Base-by-base conservation (phyloP, 2,797 vertebrate species). In the Kryptopterus vitreolus region DNA sequence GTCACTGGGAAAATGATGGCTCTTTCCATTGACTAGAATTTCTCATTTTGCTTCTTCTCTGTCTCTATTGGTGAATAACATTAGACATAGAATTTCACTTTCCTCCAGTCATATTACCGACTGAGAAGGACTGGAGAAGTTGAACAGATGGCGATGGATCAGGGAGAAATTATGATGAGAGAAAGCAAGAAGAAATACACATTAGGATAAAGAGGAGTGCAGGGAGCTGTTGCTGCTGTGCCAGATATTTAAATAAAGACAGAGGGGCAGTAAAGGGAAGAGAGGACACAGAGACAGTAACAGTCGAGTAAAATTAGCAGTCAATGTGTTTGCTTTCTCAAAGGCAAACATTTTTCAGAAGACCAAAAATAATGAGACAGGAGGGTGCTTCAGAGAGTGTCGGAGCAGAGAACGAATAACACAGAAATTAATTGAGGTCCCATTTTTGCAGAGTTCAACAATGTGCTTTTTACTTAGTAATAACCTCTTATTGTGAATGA, bases 21-120 rank as follows among this genome's bases (percentile, higher is more conserved):
- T 91, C 89, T 89, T 91, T 89, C 84, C 85, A 86, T 85, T 88
- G 88, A 86, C 91, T 86, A 89, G 89, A 92, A 91, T 93, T 92
- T 92, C 92, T 94, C 89, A 92, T 89, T 59, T 50, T 78, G 85
- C 74, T 77, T 77, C 11, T 66, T 78, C 80, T 35, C 29, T 8
- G 1, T 61, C 43, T 10, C 26, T 31, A 31, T 83, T 76, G 65
- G 65, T 59, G 68, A 50, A 6, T 46, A 46, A 65, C 48, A 35
- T 76, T 46, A 71, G 72, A 68, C 48, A 46, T n/a, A 16, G 50
- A 59, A 20, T 57, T 80, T 74, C 48, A 65, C 29, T 66, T 53
- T 63, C 38, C 57, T 33, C 43, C 16, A 63, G 38, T 68, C 52
- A 26, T 52, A 50, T 38, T 50, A 63, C 38, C 57, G 50, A 66